Evolutionary conservation across 2,888 invertebrate genomes (phyloP).

Genomic region (Myopa testacea): DNA sequence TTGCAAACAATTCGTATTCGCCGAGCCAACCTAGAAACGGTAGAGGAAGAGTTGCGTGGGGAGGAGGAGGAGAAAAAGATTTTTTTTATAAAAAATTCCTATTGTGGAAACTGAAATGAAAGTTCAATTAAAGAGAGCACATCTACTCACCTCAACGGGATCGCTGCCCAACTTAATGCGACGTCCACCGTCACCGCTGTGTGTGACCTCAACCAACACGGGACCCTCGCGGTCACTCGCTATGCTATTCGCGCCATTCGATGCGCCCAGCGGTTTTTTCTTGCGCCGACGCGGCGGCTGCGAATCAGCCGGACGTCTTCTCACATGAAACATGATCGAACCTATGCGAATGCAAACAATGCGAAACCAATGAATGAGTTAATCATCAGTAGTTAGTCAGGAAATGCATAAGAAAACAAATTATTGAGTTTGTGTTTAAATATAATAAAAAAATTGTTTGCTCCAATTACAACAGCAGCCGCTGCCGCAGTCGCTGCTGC

Average conservation of each 20-base stretch:
- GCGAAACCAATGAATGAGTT: constrained; percentile 5
- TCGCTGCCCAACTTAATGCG: constrained; percentile 74
- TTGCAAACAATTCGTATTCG: constrained; percentile 82
- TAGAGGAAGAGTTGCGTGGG: neutral
- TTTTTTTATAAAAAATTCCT: neutral
- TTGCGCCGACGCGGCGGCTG: constrained; percentile 92
- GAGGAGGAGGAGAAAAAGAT: constrained; percentile 14
- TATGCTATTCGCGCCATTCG: constrained; percentile 70
- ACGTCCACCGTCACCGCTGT: constrained; percentile 72
- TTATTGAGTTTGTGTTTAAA: neutral
- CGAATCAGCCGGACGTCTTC: constrained; percentile 90
- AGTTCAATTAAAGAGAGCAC: neutral
- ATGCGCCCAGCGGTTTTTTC: constrained; percentile 76
- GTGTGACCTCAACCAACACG: constrained; percentile 72
- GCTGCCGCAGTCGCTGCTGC: no score
- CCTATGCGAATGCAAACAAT: constrained; percentile 71
- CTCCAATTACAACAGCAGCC: constrained; percentile 25
- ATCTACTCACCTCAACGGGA: constrained; percentile 74
- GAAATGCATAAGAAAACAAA: constrained; percentile 30
- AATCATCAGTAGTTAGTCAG: neutral
- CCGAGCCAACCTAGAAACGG: constrained; percentile 75
- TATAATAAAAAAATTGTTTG: neutral
- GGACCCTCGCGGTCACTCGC: constrained; percentile 78
- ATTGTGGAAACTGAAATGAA: neutral
- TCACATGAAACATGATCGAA: constrained; percentile 97